These are phyloP conservation scores for Drosophila setifemur DNA, from an alignment of 1,140 invertebrate species.

Conservation along the genomic window DNA sequence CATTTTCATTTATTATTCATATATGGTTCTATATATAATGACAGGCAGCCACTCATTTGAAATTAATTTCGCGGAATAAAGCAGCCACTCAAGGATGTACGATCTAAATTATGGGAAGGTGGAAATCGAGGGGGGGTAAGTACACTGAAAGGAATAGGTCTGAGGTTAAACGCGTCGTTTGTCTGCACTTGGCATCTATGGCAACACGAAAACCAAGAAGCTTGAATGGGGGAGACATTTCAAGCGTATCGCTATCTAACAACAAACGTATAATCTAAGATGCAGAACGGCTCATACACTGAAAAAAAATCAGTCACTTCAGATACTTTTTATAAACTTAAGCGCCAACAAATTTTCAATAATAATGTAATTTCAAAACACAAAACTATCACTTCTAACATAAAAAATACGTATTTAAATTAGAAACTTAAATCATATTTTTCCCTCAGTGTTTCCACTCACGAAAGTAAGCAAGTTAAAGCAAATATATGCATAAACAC, in stretches of 20 bases:
- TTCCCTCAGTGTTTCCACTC: not conserved
- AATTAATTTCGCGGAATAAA: constrained; percentile 77
- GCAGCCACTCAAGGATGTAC: constrained; percentile 26
- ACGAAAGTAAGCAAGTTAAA: constrained; percentile 51
- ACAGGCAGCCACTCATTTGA: constrained; percentile 69
- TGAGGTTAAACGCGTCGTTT: constrained; percentile 19
- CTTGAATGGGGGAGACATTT: too few relatives aligned
- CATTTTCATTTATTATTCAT: constrained; percentile 65
- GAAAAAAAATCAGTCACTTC: not conserved
- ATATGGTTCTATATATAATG: constrained; percentile 40
- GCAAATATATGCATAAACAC: constrained; percentile 60
- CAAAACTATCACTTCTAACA: too few relatives aligned
- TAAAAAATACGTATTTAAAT: too few relatives aligned
- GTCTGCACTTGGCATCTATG: constrained; percentile 48
- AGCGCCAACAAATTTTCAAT: not conserved
- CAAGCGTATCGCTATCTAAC: constrained; percentile 65
- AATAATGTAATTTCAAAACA: too few relatives aligned
- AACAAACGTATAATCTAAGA: constrained; percentile 11
- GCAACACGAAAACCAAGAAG: constrained; percentile 20
- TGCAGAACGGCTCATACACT: constrained; percentile 19
- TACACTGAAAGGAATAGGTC: not conserved
- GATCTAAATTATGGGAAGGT: constrained; percentile 8
- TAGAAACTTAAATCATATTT: too few relatives aligned
- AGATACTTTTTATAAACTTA: too few relatives aligned
- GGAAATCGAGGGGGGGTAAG: not conserved